Evolutionary conservation across 2,113 vertebrate species (phyloP).

Genomic region (Podocnemis expansa): DNA sequence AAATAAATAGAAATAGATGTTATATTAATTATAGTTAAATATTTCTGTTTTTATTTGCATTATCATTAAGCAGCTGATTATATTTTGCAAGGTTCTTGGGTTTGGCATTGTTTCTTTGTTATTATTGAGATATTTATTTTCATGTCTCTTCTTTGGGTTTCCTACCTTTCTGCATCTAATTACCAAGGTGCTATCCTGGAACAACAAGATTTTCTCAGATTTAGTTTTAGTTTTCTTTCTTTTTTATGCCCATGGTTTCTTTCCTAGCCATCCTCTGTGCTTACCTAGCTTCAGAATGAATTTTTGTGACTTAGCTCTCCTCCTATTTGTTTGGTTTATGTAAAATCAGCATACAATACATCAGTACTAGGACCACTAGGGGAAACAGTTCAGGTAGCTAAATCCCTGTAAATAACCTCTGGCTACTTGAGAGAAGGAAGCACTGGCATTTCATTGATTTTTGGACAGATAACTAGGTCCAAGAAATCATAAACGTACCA

Average conservation of each 20-base stretch:
- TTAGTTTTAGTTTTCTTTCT: background rate
- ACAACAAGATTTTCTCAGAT: background rate
- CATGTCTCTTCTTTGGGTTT: background rate
- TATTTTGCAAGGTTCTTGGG: background rate
- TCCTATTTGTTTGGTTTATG: background rate
- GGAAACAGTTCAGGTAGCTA: too few species aligned
- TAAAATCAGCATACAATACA: too few species aligned
- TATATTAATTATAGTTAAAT: constrained; percentile 1
- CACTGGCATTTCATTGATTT: background rate
- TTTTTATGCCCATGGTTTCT: background rate
- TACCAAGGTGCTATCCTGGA: background rate
- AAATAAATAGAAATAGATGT: background rate
- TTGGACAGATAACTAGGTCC: background rate
- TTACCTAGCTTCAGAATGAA: background rate
- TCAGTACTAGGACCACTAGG: too few species aligned
- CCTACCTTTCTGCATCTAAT: background rate
- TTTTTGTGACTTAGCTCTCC: background rate
- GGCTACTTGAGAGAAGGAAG: background rate
- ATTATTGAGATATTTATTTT: background rate
- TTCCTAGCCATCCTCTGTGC: background rate
- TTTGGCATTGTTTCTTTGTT: background rate
- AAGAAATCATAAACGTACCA: rapidly evolving
- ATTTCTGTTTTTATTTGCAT: background rate
- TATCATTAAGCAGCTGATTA: background rate
- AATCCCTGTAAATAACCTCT: too few species aligned